These are phyloP conservation scores for Alosa alosa DNA, from an alignment of 2,113 vertebrate species.

Conservation along the genomic window DNA sequence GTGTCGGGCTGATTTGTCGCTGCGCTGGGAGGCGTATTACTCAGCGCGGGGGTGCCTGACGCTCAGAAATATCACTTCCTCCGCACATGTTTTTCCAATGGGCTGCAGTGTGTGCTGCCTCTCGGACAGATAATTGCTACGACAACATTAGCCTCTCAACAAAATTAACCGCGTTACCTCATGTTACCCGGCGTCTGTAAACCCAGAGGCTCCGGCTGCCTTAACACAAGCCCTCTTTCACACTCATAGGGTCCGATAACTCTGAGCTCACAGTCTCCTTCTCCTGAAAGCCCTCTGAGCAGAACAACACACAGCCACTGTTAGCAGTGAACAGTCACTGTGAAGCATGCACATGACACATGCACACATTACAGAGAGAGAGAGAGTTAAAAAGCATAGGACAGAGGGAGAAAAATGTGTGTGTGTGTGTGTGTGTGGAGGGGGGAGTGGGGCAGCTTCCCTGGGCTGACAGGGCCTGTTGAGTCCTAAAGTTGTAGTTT, in stretches of 20 bases:
- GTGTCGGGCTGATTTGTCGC: not conserved
- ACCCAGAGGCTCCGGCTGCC: too few species aligned
- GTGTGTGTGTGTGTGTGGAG: conserved; percentile 4
- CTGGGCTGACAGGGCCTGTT: conserved; percentile 60
- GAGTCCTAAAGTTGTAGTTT: conserved; percentile 66
- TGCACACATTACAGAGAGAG: too few species aligned
- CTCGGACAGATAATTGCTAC: conserved; percentile 5
- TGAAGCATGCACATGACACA: too few species aligned
- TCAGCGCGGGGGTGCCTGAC: not conserved
- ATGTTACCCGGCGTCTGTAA: not conserved
- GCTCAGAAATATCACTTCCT: not conserved
- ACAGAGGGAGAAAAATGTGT: not conserved
- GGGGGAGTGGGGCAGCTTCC: not conserved
- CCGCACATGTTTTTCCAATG: not conserved
- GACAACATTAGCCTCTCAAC: conserved; percentile 11
- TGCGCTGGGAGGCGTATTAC: not conserved
- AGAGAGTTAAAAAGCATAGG: not conserved
- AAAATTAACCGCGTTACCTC: conserved; percentile 10
- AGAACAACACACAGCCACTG: too few species aligned
- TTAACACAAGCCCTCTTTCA: too few species aligned
- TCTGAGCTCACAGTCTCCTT: too few species aligned
- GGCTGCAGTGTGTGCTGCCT: not conserved
- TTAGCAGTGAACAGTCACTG: too few species aligned
- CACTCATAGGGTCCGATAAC: too few species aligned
- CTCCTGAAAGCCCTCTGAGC: too few species aligned